Percentiles rank a stretch among this genome's conserved stretches.
Evolutionary conservation across 1,140 invertebrate genomes (phyloP).

Genomic region (Pogonus chalceus): DNA sequence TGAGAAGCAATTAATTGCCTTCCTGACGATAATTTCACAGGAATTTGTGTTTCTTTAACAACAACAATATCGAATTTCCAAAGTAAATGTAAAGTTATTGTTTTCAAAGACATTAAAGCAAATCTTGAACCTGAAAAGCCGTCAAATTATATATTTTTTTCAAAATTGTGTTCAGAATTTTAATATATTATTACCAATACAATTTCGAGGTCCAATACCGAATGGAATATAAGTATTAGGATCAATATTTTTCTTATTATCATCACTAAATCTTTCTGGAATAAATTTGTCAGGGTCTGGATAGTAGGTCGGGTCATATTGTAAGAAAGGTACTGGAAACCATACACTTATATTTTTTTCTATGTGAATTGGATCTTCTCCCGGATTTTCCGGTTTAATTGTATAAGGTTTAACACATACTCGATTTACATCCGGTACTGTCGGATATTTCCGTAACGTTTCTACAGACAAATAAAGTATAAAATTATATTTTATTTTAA

Average conservation of each 20-base stretch:
- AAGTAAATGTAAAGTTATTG: constrained; percentile 25
- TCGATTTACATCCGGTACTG: constrained; percentile 39
- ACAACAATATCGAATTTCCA: constrained; percentile 20
- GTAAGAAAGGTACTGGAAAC: constrained; percentile 18
- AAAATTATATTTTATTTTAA: too few relatives aligned
- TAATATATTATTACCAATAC: background rate
- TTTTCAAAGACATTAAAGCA: constrained; percentile 26
- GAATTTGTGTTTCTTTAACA: constrained; percentile 21
- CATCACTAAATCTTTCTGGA: constrained; percentile 23
- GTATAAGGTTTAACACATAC: constrained; percentile 41
- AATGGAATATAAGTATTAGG: constrained; percentile 44
- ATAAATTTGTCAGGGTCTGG: constrained; percentile 21
- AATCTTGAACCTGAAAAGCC: constrained; percentile 27
- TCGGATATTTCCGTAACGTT: constrained; percentile 45
- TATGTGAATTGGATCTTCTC: constrained; percentile 31
- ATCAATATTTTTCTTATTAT: constrained; percentile 29
- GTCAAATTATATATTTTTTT: constrained; percentile 11
- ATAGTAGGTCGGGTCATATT: constrained; percentile 21
- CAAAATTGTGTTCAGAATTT: constrained; percentile 2
- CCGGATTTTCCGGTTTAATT: constrained; percentile 22
- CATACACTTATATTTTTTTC: constrained; percentile 26
- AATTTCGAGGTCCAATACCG: constrained; percentile 40
- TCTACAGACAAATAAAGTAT: too few relatives aligned
- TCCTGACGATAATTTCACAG: constrained; percentile 13
- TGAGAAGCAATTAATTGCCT: too few relatives aligned